Evolutionary conservation across 2,888 invertebrate species (phyloP), one percentile per base, ranked within the genome.

Genomic region (Stenichneumon culpator): DNA sequence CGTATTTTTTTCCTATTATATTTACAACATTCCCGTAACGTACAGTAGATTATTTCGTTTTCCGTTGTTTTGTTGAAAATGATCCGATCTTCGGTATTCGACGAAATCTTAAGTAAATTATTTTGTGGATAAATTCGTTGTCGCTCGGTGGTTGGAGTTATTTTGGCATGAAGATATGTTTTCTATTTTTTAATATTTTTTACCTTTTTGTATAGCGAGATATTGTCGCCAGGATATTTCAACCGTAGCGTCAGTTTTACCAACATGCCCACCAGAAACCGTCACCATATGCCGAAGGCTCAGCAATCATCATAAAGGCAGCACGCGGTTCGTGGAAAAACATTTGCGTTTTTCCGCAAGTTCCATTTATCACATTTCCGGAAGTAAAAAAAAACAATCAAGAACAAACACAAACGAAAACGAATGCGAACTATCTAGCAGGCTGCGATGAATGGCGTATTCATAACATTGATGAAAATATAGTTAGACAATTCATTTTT

Each of bases 381-480:
- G 28, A 22, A 60, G 28, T 14, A 63, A 32, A 63, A 63, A n/a
- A 63, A 16, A 54, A 54, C 0, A 54, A n/a, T n/a, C 28, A 57
- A 54, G 5, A 54, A 54, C 19, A 54, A 54, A 54, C 9, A 44
- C 44, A 14, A 50, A 50, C 44, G 16, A 69, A 69, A 25, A 16
- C 28, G 50, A 47, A 57, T 72, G 36, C 39, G 57, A 54, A 36
- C 16, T 39, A 57, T 44, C 22, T 57, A 60, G 32, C 72, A 44
- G 57, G 22, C 57, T 22, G 28, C 28, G 63, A 14, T 25, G 22
- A 60, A 57, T 25, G 57, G 44, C 16, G 57, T 73, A 73, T 39
- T 25, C 39, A 57, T 16, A 73, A 60, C 44, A 44, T 25, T 39
- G 44, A 57, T 44, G 50, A 57, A 73, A 73, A 73, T 28, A 57